These are phyloP conservation scores for Charadrius vociferus DNA, from an alignment of 2,113 vertebrate species.

Conservation along the genomic window DNA sequence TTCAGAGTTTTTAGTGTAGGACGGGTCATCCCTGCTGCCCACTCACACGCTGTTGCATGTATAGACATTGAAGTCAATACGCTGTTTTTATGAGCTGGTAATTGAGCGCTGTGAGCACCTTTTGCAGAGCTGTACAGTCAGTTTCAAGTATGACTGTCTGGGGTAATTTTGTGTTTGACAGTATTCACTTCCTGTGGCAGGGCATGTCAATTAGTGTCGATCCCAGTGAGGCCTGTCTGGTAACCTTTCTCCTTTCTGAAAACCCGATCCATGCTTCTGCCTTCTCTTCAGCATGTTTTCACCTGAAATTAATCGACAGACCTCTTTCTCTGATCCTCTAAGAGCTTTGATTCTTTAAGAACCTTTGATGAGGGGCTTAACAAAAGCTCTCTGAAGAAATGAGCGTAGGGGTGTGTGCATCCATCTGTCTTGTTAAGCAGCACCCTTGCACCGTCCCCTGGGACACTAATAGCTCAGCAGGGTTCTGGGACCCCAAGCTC, in stretches of 20 bases:
- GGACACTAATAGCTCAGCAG: background rate
- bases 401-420: accelerated
- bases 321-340: background rate
- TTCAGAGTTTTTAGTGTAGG: background rate
- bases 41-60: accelerated
- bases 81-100: background rate
- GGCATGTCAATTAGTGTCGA: background rate
- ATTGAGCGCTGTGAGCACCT: background rate
- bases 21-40: background rate
- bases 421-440: background rate
- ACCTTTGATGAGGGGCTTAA: background rate
- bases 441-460: background rate
- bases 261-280: background rate
- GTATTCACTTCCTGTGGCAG: background rate
- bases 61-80: background rate
- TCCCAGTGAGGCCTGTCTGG: background rate
- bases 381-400: background rate
- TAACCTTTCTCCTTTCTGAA: background rate
- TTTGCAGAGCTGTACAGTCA: background rate
- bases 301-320: background rate
- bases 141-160: background rate
- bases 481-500: background rate
- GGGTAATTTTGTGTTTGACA: background rate
- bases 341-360: background rate
- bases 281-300: background rate